Percentiles rank a stretch among this genome's conserved stretches.
Evolutionary conservation across 2,113 vertebrate genomes (phyloP).

Genomic region (Motacilla alba): DNA sequence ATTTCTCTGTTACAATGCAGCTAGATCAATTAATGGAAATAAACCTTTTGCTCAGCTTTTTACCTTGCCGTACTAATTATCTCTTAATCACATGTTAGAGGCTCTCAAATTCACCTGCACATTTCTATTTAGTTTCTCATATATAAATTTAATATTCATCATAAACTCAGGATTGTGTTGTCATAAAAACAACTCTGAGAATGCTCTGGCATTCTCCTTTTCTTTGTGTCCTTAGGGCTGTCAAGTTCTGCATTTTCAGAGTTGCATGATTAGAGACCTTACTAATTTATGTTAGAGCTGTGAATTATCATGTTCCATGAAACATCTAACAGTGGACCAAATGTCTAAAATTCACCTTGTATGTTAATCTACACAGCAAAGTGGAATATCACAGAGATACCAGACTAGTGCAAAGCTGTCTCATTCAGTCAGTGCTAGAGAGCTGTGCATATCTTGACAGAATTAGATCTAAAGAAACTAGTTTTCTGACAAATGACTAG

Average conservation of each 20-base stretch:
- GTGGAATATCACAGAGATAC: not conserved
- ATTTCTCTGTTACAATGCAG: not conserved
- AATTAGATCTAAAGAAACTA: not conserved
- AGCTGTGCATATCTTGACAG: fast-evolving
- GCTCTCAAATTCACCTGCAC: not conserved
- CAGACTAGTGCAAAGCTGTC: not conserved
- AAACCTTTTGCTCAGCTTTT: not conserved
- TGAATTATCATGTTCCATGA: not conserved
- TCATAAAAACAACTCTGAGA: not conserved
- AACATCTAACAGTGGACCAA: not conserved
- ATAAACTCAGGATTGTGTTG: not conserved
- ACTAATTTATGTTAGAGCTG: not conserved
- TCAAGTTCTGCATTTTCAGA: not conserved
- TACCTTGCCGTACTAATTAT: not conserved
- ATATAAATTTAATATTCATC: not conserved
- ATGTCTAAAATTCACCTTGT: not conserved
- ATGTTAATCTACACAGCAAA: not conserved
- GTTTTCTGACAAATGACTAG: not conserved
- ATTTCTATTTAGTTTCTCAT: not conserved
- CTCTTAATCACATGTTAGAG: not conserved
- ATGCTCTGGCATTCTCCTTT: not conserved
- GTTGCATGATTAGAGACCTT: not conserved
- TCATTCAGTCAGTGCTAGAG: not conserved
- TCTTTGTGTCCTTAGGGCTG: not conserved
- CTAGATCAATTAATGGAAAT: not conserved